Percentiles rank a stretch among this genome's conserved stretches.
Evolutionary conservation across 2,113 vertebrate species (phyloP).

Genomic region (Oenanthe oenanthe): DNA sequence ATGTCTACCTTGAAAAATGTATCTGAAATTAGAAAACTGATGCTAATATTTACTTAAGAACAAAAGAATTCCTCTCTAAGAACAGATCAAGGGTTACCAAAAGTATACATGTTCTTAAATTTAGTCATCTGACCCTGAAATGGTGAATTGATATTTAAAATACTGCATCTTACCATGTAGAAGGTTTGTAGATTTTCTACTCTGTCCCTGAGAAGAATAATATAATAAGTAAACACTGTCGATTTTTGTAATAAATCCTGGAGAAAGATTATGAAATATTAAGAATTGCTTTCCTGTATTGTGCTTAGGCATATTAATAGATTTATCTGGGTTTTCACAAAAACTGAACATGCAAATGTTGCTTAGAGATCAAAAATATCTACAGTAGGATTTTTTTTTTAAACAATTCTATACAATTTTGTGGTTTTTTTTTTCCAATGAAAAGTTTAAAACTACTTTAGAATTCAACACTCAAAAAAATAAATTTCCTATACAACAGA

Average conservation of each 20-base stretch:
- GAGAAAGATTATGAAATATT: background rate
- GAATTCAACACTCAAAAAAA: background rate
- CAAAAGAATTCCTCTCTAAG: background rate
- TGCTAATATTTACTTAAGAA: background rate
- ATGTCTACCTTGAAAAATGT: background rate
- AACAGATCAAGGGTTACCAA: background rate
- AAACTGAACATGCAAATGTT: background rate
- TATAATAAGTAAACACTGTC: background rate
- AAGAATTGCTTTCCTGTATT: background rate
- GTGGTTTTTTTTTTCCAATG: rapidly evolving
- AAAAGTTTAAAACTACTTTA: background rate
- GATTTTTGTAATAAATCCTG: background rate
- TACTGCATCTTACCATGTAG: background rate
- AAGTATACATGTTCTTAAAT: background rate
- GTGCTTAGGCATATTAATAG: background rate
- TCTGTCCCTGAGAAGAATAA: background rate
- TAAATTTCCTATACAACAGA: background rate
- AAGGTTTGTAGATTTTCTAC: background rate
- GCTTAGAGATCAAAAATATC: background rate
- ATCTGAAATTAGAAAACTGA: background rate
- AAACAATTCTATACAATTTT: background rate
- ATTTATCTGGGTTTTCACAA: background rate
- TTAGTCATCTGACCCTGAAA: background rate
- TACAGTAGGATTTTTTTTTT: background rate
- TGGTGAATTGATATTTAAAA: background rate